phyloP scores from a whole-genome alignment of 2,888 invertebrate species.

The Chorisops tibialis region DNA sequence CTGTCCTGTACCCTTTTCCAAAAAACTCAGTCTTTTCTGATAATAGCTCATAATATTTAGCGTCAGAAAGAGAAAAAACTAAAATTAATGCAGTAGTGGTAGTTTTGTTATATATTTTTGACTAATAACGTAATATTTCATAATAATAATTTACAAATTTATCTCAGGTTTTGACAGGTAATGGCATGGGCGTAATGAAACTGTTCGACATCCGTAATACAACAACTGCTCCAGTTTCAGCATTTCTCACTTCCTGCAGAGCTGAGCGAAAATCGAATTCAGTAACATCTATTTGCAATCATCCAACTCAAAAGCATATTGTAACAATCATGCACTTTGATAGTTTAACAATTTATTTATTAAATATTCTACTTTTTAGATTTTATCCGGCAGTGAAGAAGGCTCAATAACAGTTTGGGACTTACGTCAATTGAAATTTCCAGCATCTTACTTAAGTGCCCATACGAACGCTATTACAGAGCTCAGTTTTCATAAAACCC shows the following conservation, averaged over 20 bases:
- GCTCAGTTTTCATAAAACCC: slow-evolving; percentile 80
- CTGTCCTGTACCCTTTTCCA: no score
- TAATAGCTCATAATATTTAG: no score
- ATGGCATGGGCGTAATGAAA: slow-evolving; percentile 85
- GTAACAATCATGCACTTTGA: slow-evolving; percentile 45
- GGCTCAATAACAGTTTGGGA: slow-evolving; percentile 89
- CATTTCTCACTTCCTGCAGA: slow-evolving; percentile 73
- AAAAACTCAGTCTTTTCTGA: no score
- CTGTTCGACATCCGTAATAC: slow-evolving; percentile 77
- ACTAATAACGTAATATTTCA: no score
- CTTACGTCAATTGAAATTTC: slow-evolving; percentile 76
- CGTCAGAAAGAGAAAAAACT: no score
- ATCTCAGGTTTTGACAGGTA: slow-evolving; percentile 72
- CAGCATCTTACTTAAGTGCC: slow-evolving; percentile 77
- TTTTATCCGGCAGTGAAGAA: slow-evolving; percentile 80
- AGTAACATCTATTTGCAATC: slow-evolving; percentile 72
- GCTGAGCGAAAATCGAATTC: slow-evolving; percentile 57
- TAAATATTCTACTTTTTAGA: slow-evolving; percentile 32
- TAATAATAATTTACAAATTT: no score
- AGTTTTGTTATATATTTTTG: no score
- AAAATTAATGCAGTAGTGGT: no score
- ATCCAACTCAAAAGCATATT: slow-evolving; percentile 86
- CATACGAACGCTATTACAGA: slow-evolving; percentile 76
- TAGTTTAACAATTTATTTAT: not conserved
- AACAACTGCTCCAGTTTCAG: slow-evolving; percentile 62